These are phyloP conservation scores for Sigmodon hispidus DNA, from an alignment of 2,113 vertebrate species.

Conservation along the genomic window DNA sequence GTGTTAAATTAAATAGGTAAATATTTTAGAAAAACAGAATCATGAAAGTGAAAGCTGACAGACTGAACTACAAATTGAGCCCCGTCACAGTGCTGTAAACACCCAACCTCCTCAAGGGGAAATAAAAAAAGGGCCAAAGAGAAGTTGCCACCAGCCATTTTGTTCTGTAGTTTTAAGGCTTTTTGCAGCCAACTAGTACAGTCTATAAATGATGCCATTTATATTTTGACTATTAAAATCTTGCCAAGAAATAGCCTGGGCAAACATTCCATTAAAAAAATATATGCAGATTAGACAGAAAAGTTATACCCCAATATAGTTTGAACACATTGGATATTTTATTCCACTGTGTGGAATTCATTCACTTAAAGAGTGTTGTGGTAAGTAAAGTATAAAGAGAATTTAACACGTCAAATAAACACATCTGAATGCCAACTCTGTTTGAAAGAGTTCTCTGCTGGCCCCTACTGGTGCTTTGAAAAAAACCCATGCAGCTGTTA, in stretches of 20 bases:
- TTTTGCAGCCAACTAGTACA: constrained; percentile 75
- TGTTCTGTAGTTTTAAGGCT: constrained; percentile 75
- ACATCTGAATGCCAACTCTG: constrained; percentile 77
- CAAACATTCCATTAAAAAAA: constrained; percentile 81
- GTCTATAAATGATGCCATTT: constrained; percentile 81
- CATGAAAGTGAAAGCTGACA: constrained; percentile 65
- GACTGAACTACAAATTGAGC: constrained; percentile 40
- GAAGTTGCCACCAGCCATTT: constrained; percentile 76
- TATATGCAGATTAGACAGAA: constrained; percentile 79
- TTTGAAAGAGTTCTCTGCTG: constrained; percentile 83
- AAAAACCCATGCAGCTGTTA: constrained; percentile 66
- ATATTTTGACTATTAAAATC: constrained; percentile 80
- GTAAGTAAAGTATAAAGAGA: constrained; percentile 74
- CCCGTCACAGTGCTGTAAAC: constrained; percentile 54
- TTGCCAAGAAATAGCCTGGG: constrained; percentile 79
- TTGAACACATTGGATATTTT: constrained; percentile 74
- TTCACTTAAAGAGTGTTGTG: constrained; percentile 75
- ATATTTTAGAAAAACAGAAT: constrained; percentile 47
- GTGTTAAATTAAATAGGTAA: constrained; percentile 39
- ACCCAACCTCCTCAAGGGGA: not conserved
- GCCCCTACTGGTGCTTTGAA: constrained; percentile 81
- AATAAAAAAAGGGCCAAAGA: constrained; percentile 43
- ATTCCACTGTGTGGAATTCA: constrained; percentile 76
- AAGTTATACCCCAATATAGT: constrained; percentile 70
- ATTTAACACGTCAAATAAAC: constrained; percentile 82